Evolutionary conservation across 2,888 invertebrate genomes (phyloP).

Genomic region (Pammene fasciana): DNA sequence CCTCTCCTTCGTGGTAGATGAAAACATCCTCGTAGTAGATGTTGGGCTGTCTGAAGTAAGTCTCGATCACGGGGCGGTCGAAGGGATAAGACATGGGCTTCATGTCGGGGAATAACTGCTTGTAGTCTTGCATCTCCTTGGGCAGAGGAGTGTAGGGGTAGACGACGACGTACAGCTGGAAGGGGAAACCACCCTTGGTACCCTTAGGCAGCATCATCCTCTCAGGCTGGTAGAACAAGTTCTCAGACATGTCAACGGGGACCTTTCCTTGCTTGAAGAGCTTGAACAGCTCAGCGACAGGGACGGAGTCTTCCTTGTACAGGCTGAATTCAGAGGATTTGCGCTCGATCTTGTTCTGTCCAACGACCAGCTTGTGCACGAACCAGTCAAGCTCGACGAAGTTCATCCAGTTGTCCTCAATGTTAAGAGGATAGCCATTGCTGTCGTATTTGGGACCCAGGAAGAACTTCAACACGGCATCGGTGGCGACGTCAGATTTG

Average conservation of each 20-base stretch:
- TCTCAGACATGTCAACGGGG: constrained; percentile 16
- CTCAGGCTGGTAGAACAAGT: constrained; percentile 9
- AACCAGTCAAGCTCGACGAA: constrained; percentile 86
- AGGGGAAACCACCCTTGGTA: constrained; percentile 20
- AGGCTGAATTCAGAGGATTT: constrained; percentile 78
- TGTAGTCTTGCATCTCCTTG: constrained; percentile 59
- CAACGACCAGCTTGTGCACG: constrained; percentile 73
- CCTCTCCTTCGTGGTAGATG: constrained; percentile 17
- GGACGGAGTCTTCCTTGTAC: constrained; percentile 85
- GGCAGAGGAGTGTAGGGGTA: constrained; percentile 63
- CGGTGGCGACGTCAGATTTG: constrained; percentile 81
- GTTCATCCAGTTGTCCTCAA: constrained; percentile 23
- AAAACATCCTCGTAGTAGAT: constrained; percentile 70
- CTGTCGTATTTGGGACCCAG: constrained; percentile 22
- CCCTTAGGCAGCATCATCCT: constrained; percentile 26
- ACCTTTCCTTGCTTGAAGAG: constrained; percentile 76
- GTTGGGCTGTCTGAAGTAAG: constrained; percentile 71
- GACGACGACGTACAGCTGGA: constrained; percentile 10
- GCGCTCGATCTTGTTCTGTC: constrained; percentile 23
- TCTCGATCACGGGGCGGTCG: constrained; percentile 19
- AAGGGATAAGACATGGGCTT: constrained; percentile 15
- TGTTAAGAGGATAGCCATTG: constrained; percentile 19
- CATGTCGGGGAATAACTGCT: constrained; percentile 53
- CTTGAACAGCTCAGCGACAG: constrained; percentile 83
- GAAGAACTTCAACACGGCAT: constrained; percentile 22